These are phyloP conservation scores for Parnassius apollo DNA, from an alignment of 2,888 invertebrate genomes.

Conservation along the genomic window DNA sequence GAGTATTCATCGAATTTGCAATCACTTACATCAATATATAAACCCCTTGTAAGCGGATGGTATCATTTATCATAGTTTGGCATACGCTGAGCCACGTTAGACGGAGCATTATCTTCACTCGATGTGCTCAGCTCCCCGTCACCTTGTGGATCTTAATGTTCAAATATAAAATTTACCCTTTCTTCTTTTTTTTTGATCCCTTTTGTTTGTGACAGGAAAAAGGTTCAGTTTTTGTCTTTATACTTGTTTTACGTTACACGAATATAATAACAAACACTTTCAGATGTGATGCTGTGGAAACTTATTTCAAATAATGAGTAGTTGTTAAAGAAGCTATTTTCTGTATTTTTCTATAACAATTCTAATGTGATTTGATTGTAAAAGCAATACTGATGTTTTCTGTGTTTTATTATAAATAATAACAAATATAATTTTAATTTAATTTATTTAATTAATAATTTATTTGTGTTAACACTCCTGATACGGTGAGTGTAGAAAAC, in stretches of 20 bases:
- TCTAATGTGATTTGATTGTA: no score
- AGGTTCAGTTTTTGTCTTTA: slow-evolving; percentile 12
- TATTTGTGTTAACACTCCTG: no score
- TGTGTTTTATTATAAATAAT: no score
- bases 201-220: background rate
- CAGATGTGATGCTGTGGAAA: background rate
- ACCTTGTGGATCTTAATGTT: slow-evolving; percentile 16
- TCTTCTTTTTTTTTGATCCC: slow-evolving; percentile 7
- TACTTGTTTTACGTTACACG: slow-evolving; percentile 17
- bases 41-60: background rate
- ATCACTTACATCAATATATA: background rate
- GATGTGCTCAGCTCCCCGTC: slow-evolving; percentile 7
- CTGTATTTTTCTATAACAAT: background rate
- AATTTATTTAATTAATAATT: no score
- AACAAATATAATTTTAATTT: no score
- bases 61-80: slow-evolving; percentile 21
- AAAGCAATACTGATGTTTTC: no score
- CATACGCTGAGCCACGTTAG: slow-evolving; percentile 14
- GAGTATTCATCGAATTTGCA: slow-evolving; percentile 5
- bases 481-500: no score
- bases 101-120: slow-evolving; percentile 12
- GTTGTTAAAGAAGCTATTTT: slow-evolving; percentile 7
- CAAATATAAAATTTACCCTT: slow-evolving; percentile 13
- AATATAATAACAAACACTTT: slow-evolving; percentile 20
- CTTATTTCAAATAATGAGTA: slow-evolving; percentile 15